These are phyloP conservation scores for Camelus bactrianus DNA, from an alignment of 2,113 vertebrate species.

Conservation along the genomic window DNA sequence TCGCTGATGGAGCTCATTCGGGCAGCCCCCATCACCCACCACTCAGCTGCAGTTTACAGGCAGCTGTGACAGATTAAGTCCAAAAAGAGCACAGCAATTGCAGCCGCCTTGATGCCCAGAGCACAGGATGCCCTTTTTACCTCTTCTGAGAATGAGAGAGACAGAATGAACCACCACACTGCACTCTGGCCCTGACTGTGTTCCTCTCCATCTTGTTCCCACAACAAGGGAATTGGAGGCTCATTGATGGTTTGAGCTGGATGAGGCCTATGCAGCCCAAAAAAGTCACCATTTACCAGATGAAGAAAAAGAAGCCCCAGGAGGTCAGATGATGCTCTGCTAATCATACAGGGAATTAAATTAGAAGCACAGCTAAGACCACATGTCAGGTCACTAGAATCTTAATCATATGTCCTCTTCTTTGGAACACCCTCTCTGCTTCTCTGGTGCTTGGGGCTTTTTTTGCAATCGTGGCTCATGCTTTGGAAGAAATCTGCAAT, in stretches of 20 bases:
- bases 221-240: not conserved
- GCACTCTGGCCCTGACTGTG: not conserved
- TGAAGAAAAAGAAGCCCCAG: not conserved
- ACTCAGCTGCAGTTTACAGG: slow-evolving; percentile 67
- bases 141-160: slow-evolving; percentile 66
- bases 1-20: slow-evolving; percentile 32
- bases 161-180: not conserved
- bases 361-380: not conserved
- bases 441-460: not conserved
- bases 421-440: not conserved
- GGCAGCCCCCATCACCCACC: slow-evolving; percentile 50
- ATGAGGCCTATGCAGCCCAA: not conserved
- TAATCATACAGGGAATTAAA: slow-evolving; percentile 50
- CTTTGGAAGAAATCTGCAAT: not conserved
- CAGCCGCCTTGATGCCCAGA: slow-evolving; percentile 52
- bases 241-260: not conserved
- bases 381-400: not conserved
- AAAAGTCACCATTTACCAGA: slow-evolving; percentile 22
- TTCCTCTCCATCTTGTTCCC: slow-evolving; percentile 11
- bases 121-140: slow-evolving; percentile 73
- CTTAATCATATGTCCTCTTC: slow-evolving; percentile 38
- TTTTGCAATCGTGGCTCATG: not conserved
- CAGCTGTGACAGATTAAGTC: slow-evolving; percentile 74
- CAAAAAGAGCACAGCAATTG: slow-evolving; percentile 58
- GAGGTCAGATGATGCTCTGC: slow-evolving; percentile 46